Percentiles rank a stretch among this genome's conserved stretches.
These are phyloP conservation scores for Empidonax traillii DNA, from an alignment of 2,113 vertebrate genomes.

Conservation along the genomic window DNA sequence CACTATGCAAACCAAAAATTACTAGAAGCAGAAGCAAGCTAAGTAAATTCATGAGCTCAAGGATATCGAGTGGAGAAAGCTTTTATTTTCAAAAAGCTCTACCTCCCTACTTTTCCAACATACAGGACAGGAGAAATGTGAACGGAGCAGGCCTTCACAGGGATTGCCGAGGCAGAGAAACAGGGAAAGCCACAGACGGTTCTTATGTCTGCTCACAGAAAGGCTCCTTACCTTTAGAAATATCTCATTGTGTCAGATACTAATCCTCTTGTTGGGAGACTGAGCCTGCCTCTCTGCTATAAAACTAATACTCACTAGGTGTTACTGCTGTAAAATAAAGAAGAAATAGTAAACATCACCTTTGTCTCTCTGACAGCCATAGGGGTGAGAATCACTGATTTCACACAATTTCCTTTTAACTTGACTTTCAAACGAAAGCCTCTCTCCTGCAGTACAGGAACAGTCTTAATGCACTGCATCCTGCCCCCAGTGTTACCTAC, in stretches of 20 bases:
- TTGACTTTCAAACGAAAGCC: neutral
- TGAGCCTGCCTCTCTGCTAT: neutral
- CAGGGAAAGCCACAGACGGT: neutral
- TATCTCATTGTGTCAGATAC: neutral
- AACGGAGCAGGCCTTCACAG: neutral
- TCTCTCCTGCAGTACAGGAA: neutral
- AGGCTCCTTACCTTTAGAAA: neutral
- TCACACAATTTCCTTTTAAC: neutral
- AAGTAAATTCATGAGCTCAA: neutral
- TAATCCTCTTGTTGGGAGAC: neutral
- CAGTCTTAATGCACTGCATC: neutral
- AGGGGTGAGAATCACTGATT: neutral
- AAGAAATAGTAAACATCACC: neutral
- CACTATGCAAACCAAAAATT: neutral
- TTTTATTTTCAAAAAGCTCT: neutral
- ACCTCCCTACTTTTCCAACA: neutral
- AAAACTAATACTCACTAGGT: neutral
- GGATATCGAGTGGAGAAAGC: neutral
- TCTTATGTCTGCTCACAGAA: neutral
- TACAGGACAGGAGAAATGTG: neutral
- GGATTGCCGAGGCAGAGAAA: neutral
- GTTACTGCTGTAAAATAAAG: neutral
- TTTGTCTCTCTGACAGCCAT: neutral
- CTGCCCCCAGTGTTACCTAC: neutral
- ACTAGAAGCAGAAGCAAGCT: neutral